Base-by-base conservation (phyloP, 2,113 vertebrate genomes). In the Mesocricetus auratus region DNA sequence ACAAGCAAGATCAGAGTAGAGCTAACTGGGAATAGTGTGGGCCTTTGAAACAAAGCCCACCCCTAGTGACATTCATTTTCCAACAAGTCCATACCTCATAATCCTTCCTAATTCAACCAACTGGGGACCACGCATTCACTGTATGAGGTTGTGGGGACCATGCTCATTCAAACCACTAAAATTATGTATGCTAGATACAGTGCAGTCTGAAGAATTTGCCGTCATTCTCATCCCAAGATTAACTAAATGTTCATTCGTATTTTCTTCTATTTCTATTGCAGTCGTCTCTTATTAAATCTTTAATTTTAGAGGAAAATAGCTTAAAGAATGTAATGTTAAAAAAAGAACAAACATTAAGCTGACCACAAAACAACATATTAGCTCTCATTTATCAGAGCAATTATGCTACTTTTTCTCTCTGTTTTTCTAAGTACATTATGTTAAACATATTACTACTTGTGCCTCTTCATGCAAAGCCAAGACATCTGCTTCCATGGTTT, bases 331-430 rank as follows among this genome's bases (percentile, higher is more conserved):
- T 45, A 85, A 36, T 21, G n/a, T 74, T 74, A 58, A 90, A 53
- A 90, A 64, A 75, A 12, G 8, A 81, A 3, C 4, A 78, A 85
- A 74, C 82, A 58, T 90, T 77, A 93, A 56, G 42, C 62, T 12
- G 62, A 93, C n/a, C 62, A 78, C 11, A 94, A 86, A 94, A 88
- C n/a, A 94, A 87, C 5, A 71, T 87, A 53, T 78, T 94, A 77
- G 71, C 33, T 90, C 88, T 95, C 36, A 81, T 88, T 73, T 78
- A 15, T 81, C n/a, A 73, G 21, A 92, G 36, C 56, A 24, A 71
- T 71, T 82, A 83, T 96, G 45, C 68, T 56, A 81, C 2, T 39
- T 96, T 89, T 69, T 82, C n/a, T 73, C 33, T 85, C 71, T 73
- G 71, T 15, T 36, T 81, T 3, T 62, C 8, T 91, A 92, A 85